These are phyloP conservation scores for Serranus cabrilla DNA, from an alignment of 2,797 vertebrate species.

Conservation along the genomic window DNA sequence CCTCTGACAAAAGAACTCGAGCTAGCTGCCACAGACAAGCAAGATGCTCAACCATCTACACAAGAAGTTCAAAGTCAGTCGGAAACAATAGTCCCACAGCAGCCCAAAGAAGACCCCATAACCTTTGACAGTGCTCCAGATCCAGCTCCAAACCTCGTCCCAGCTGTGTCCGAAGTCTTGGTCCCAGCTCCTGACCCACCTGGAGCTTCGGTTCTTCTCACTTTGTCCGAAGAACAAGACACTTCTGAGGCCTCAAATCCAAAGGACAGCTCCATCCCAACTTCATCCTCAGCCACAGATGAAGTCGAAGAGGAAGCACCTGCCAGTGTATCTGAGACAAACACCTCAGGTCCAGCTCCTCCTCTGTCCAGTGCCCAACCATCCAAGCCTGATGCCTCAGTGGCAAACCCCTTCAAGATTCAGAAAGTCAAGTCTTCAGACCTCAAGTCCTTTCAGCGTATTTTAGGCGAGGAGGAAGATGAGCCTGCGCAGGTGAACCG, in stretches of 20 bases:
- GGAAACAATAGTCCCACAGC: neutral
- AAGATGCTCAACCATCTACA: slow-evolving; percentile 2
- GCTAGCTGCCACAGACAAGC: neutral
- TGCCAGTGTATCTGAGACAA: neutral
- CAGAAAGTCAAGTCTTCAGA: slow-evolving; percentile 85
- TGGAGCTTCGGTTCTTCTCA: neutral
- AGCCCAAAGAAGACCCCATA: slow-evolving; percentile 26
- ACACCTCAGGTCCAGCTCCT: neutral
- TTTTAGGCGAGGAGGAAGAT: slow-evolving; percentile 68
- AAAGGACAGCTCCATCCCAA: neutral
- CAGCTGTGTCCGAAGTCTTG: neutral
- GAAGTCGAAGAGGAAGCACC: slow-evolving; percentile 16
- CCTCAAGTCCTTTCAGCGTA: slow-evolving; percentile 84
- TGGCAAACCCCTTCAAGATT: slow-evolving; percentile 84
- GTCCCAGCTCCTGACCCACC: slow-evolving; percentile 1
- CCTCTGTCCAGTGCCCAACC: neutral
- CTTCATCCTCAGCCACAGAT: slow-evolving; percentile 1
- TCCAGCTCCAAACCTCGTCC: slow-evolving; percentile 2
- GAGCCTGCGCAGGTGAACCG: neutral
- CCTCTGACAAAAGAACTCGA: neutral
- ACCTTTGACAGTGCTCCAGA: neutral
- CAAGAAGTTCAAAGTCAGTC: neutral
- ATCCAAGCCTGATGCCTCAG: slow-evolving; percentile 26
- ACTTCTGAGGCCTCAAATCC: slow-evolving; percentile 16
- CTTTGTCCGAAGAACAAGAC: slow-evolving; percentile 13